phyloP scores from a whole-genome alignment of 2,113 vertebrate genomes.

The Tichodroma muraria region DNA sequence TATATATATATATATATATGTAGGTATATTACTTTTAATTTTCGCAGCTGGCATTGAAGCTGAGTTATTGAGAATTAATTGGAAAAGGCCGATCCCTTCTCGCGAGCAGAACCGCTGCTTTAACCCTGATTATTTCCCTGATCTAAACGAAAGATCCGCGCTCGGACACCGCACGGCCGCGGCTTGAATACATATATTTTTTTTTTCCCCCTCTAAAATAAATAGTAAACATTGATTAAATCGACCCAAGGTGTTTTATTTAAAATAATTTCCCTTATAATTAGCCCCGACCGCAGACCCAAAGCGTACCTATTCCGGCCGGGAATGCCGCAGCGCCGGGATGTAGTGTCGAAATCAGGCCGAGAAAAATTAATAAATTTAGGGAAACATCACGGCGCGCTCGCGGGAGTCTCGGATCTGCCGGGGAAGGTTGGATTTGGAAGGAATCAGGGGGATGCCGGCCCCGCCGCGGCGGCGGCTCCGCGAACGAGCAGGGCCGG shows the following conservation, averaged over 20 bases:
- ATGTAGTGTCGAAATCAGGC: background rate
- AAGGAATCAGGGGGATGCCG: background rate
- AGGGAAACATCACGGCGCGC: background rate
- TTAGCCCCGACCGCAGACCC: background rate
- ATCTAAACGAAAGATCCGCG: background rate
- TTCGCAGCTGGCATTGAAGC: background rate
- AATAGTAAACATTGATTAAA: background rate
- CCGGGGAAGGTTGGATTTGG: background rate
- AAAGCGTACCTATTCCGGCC: background rate
- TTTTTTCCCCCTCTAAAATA: background rate
- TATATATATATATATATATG: too few species aligned
- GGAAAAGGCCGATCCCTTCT: background rate
- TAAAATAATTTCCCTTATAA: background rate
- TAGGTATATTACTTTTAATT: background rate
- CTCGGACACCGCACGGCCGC: background rate
- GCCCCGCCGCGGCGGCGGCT: background rate
- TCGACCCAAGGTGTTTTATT: background rate
- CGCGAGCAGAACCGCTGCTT: background rate
- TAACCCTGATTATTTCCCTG: background rate
- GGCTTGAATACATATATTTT: background rate
- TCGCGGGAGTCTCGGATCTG: background rate
- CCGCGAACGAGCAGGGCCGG: background rate
- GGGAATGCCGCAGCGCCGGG: background rate
- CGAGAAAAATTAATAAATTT: background rate
- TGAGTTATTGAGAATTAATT: background rate